Percentiles rank a stretch among this genome's conserved stretches.
These are phyloP conservation scores for Luperina testacea DNA, from an alignment of 2,888 invertebrate species.

Conservation along the genomic window DNA sequence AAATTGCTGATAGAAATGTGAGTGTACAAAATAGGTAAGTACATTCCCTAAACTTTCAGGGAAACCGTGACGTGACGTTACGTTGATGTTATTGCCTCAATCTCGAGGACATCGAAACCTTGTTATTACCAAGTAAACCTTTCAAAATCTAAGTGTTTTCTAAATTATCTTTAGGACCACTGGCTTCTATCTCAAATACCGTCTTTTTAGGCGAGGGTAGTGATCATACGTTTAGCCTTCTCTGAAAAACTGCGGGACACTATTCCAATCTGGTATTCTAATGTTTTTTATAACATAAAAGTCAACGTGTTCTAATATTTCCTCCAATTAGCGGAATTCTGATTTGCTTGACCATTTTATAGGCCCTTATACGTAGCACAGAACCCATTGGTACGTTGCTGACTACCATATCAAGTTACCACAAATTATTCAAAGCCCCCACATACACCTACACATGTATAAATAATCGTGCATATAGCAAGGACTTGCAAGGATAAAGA, in stretches of 20 bases:
- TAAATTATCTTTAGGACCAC: background rate
- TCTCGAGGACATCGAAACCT: background rate
- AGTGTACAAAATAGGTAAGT: background rate
- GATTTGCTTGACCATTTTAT: background rate
- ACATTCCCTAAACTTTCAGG: background rate
- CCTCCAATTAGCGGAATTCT: conserved; percentile 5
- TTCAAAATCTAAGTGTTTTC: background rate
- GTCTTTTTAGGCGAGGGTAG: background rate
- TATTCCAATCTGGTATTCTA: background rate
- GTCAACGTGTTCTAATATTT: background rate
- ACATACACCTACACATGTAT: background rate
- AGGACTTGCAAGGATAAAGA: conserved; percentile 8
- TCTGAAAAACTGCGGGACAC: background rate
- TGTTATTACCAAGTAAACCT: background rate
- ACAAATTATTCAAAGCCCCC: conserved; percentile 2
- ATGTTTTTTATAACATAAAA: background rate
- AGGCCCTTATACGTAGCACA: background rate
- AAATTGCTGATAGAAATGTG: background rate
- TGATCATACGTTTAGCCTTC: background rate
- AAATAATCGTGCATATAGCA: background rate
- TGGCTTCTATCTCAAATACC: background rate
- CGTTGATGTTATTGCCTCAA: background rate
- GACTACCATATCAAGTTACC: conserved; percentile 4
- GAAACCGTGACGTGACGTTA: background rate
- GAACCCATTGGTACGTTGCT: background rate